Evolutionary conservation across 1,140 invertebrate genomes (phyloP).

Genomic region (Drosophila tani): DNA sequence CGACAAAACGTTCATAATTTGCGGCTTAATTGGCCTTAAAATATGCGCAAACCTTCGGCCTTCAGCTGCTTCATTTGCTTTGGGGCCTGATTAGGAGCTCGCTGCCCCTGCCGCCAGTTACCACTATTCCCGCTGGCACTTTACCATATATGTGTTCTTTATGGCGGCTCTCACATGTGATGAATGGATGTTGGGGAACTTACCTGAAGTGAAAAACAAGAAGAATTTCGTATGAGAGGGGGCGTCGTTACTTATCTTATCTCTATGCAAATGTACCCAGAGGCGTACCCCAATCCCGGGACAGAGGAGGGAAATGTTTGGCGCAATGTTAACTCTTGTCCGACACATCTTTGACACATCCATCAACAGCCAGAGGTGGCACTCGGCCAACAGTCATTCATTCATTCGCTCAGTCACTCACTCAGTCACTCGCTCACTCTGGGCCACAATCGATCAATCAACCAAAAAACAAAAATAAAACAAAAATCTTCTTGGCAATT

Average conservation of each 20-base stretch:
- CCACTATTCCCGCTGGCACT: conserved; percentile 30
- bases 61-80: conserved; percentile 29
- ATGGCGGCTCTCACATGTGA: conserved; percentile 3
- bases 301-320: conserved; percentile 6
- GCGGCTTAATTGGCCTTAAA: conserved; percentile 73
- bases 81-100: conserved; percentile 31
- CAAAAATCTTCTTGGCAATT: conserved; percentile 51
- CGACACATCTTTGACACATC: conserved; percentile 59
- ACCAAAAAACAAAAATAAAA: conserved; percentile 14
- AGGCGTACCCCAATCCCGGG: no score
- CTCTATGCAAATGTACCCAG: conserved; percentile 22
- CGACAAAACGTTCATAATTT: conserved; percentile 72
- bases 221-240: neutral
- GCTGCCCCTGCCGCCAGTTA: neutral
- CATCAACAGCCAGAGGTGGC: conserved; percentile 37
- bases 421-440: conserved; percentile 16
- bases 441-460: conserved; percentile 67
- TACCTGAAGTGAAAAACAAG: conserved; percentile 57
- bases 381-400: conserved; percentile 33
- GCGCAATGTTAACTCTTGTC: conserved; percentile 49
- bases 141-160: conserved; percentile 5
- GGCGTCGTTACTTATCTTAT: conserved; percentile 33
- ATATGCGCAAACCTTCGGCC: conserved; percentile 56
- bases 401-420: conserved; percentile 29
- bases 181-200: conserved; percentile 25